These are phyloP conservation scores for Alloplasta piceator DNA, from an alignment of 2,888 invertebrate genomes.

Conservation along the genomic window DNA sequence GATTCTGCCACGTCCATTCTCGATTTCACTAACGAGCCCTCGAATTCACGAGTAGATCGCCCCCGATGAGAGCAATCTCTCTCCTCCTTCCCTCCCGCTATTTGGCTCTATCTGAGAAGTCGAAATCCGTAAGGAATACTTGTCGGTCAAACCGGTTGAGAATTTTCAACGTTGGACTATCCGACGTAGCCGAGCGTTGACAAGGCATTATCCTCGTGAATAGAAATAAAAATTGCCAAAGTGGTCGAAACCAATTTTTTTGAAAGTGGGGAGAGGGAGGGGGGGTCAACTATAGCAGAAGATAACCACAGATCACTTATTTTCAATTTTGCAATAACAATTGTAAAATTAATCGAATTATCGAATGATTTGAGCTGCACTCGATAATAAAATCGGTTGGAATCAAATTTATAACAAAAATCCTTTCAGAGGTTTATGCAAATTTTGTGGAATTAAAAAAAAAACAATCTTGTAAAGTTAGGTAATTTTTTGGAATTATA, in stretches of 20 bases:
- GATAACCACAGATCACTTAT: too few species aligned
- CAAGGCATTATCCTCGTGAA: constrained; percentile 38
- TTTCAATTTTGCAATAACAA: too few species aligned
- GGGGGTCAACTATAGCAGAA: too few species aligned
- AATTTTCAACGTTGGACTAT: constrained; percentile 26
- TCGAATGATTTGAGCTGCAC: too few species aligned
- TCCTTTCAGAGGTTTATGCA: too few species aligned
- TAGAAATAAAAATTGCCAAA: constrained; percentile 1
- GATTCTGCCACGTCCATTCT: constrained; percentile 8
- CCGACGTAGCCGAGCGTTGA: constrained; percentile 26
- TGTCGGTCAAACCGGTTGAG: constrained; percentile 37
- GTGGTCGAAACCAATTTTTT: constrained; percentile 17
- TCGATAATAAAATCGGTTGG: too few species aligned
- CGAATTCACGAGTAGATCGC: constrained; percentile 33
- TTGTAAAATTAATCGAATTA: too few species aligned
- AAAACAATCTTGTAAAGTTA: too few species aligned
- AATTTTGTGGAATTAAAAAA: too few species aligned
- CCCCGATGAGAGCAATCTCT: constrained; percentile 28
- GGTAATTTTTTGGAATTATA: too few species aligned
- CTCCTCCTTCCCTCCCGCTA: constrained; percentile 31
- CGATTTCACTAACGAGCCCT: constrained; percentile 55
- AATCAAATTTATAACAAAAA: too few species aligned
- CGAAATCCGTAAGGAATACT: constrained; percentile 45
- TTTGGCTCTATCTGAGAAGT: not conserved
- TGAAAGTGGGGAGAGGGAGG: not conserved